Evolutionary conservation across 2,888 invertebrate genomes (phyloP), one percentile per base, ranked within the genome.

Genomic region (Drosophila neotestacea): DNA sequence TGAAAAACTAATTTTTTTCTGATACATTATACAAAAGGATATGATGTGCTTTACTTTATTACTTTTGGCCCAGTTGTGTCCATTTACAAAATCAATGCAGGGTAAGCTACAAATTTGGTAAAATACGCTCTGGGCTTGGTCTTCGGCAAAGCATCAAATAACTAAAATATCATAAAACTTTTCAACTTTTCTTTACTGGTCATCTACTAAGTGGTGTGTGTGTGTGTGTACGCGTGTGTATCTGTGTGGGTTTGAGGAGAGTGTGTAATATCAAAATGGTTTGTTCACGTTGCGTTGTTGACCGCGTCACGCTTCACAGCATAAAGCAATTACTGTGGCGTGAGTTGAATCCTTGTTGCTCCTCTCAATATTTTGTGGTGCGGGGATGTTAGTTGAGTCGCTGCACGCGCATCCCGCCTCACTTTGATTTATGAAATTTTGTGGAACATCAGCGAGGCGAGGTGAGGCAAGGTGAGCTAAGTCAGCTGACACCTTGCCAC

Each of bases 401-500:
- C 44, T 59, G 79, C 59, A 70, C 65, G 70, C 55, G 75, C 52
- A 51, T 44, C 51, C 70, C 60, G 58, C 55, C 42, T 61, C 70
- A 78, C 72, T 73, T 83, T 88, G 88, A 86, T 88, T 84, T 88
- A 84, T 88, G 88, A 88, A 88, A 88, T 84, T 87, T 80, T 60
- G 69, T 58, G 41, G 63, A 67, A 55, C 48, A 39, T 28, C 39
- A 30, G 16, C 16, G 16, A 16, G 36, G 38, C 16, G 52, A 3
- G 10, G 22, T 1, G 41, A 32, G 54, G 7, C 13, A 58, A 34
- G 46, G 58, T 9, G 39, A 16, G n/a, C 30, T 16, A 27, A 48
- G 42, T 34, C 39, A 32, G n/a, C 56, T 54, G 65, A 55, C 83
- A 75, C 36, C 13, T 54, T 22, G 56, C 55, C 56, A 36, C 66